Percentiles rank a stretch among this genome's conserved stretches.
phyloP scores from a whole-genome alignment of 30 jellyfish, hydroid and myxozoan species.

The Hydractinia echinata region DNA sequence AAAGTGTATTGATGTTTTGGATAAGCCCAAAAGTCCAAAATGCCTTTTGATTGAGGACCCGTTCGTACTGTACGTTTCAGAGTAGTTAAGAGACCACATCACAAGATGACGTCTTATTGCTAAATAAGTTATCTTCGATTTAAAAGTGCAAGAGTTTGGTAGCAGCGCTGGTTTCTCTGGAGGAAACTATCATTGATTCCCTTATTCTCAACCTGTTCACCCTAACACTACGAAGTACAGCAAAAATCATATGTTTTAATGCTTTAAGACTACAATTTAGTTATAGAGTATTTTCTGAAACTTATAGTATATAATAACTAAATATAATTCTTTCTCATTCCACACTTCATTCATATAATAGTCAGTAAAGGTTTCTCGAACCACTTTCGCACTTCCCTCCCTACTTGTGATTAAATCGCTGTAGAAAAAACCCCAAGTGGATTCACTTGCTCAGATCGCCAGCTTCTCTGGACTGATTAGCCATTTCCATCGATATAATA shows the following conservation, averaged over 20 bases:
- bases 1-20: slow-evolving; percentile 6
- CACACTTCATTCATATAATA: no score
- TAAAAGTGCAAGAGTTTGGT: background rate
- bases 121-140: background rate
- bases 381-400: no score
- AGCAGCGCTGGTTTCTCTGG: background rate
- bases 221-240: no score
- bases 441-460: background rate
- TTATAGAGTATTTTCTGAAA: no score
- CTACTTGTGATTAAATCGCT: background rate
- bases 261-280: no score
- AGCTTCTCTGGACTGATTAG: background rate
- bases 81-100: background rate
- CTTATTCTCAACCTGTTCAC: background rate
- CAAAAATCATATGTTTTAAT: no score
- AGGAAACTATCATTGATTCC: background rate
- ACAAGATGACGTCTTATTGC: background rate
- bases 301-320: no score
- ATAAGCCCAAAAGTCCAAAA: background rate
- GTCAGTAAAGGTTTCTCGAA: no score
- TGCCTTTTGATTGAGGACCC: background rate
- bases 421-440: background rate
- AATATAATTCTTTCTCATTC: no score
- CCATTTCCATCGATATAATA: background rate
- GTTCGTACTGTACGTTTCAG: background rate